Conservation (phyloP, 1,140 invertebrate genomes). For the Atta texana region DNA sequence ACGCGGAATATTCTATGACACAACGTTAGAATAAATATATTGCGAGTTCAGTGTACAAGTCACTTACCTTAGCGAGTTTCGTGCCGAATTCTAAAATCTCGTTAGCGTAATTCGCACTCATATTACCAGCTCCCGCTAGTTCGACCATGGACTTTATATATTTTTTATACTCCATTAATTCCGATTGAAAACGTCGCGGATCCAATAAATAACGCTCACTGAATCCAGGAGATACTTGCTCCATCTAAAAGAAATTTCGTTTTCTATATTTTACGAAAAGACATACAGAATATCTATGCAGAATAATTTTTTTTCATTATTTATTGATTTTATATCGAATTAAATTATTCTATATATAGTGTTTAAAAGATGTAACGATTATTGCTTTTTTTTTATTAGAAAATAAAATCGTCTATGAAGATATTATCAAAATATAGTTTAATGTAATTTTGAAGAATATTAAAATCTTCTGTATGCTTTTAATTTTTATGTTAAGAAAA, state of each 20-base stretch:
- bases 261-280: neutral
- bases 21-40: neutral
- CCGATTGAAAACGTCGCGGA: constrained; percentile 87
- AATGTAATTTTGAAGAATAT: constrained; percentile 10
- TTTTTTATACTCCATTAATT: constrained; percentile 88
- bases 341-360: neutral
- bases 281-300: neutral
- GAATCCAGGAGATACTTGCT: constrained; percentile 90
- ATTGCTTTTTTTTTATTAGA: neutral
- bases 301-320: neutral
- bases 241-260: constrained; percentile 85
- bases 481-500: neutral
- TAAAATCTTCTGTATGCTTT: neutral
- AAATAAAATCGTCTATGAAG: neutral
- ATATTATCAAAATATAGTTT: neutral
- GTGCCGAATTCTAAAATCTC: constrained; percentile 91
- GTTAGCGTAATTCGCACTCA: constrained; percentile 87
- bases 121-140: constrained; percentile 84
- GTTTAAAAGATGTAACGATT: neutral
- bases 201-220: constrained; percentile 89
- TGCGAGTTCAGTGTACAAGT: neutral
- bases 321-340: neutral
- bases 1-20: neutral
- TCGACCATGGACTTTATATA: constrained; percentile 88
- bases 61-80: constrained; percentile 88